These are phyloP conservation scores for Brachycybe producta DNA, from an alignment of 2,888 invertebrate genomes.

Conservation along the genomic window DNA sequence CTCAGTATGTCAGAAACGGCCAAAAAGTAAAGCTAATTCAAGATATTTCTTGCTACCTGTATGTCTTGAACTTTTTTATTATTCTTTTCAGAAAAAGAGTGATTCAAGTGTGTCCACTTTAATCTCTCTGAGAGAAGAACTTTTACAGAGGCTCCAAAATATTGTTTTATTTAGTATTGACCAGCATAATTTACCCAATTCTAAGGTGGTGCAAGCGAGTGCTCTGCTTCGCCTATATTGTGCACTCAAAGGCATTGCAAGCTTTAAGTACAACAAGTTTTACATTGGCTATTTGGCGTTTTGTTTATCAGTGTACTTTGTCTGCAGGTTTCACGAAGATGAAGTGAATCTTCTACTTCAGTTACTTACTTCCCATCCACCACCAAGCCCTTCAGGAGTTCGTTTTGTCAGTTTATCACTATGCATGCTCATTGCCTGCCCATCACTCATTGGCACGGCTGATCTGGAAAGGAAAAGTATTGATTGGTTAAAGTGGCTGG, in stretches of 20 bases:
- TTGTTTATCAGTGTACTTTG: too few species aligned
- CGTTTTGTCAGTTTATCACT: slow-evolving; percentile 78
- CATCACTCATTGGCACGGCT: slow-evolving; percentile 59
- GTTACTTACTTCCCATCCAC: slow-evolving; percentile 73
- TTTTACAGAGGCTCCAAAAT: slow-evolving; percentile 39
- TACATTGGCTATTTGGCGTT: background rate
- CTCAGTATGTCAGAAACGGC: slow-evolving; percentile 72
- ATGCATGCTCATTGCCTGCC: slow-evolving; percentile 88
- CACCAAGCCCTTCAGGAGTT: slow-evolving; percentile 80
- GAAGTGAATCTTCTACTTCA: slow-evolving; percentile 72
- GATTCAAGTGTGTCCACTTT: slow-evolving; percentile 53
- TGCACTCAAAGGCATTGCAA: slow-evolving; percentile 81
- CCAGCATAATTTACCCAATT: slow-evolving; percentile 41
- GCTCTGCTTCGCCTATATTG: slow-evolving; percentile 79
- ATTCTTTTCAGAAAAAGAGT: slow-evolving; percentile 50
- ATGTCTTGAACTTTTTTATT: slow-evolving; percentile 1
- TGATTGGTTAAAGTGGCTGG: slow-evolving; percentile 87
- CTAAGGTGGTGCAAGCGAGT: slow-evolving; percentile 68
- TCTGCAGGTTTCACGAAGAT: slow-evolving; percentile 68
- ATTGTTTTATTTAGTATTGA: slow-evolving; percentile 27
- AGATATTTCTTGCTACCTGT: background rate
- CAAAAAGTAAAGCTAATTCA: slow-evolving; percentile 44
- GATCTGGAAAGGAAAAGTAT: slow-evolving; percentile 75
- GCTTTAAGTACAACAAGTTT: slow-evolving; percentile 60
- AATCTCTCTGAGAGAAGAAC: slow-evolving; percentile 57